Evolutionary conservation across 2,797 vertebrate species (phyloP).

Genomic region (Perodicticus potto): DNA sequence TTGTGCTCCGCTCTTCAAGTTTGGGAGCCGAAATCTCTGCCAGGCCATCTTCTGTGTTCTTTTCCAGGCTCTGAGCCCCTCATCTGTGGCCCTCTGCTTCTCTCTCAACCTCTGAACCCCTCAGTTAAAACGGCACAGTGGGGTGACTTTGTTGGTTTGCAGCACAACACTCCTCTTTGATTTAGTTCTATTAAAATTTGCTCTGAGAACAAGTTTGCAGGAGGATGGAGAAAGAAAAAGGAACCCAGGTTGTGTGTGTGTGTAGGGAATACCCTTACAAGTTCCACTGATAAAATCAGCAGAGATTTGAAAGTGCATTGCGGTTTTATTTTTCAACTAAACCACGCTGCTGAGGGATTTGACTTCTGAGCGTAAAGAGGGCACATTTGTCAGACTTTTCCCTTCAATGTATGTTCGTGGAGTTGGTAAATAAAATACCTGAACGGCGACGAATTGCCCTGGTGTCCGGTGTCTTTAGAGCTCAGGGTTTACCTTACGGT

Average conservation of each 20-base stretch:
- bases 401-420: background rate
- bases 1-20: conserved; percentile 38
- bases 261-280: background rate
- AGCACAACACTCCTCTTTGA: background rate
- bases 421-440: conserved; percentile 57
- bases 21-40: background rate
- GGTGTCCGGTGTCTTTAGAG: conserved; percentile 33
- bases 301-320: background rate
- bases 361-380: conserved; percentile 5
- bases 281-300: conserved; percentile 41
- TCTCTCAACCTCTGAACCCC: background rate
- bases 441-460: background rate
- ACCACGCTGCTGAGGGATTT: conserved; percentile 8
- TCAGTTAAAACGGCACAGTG: background rate
- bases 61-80: background rate
- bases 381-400: conserved; percentile 46
- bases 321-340: conserved; percentile 54
- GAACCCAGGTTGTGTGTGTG: background rate
- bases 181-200: background rate
- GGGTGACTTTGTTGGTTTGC: background rate
- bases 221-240: background rate
- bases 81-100: background rate
- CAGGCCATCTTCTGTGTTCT: background rate
- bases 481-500: conserved; percentile 23
- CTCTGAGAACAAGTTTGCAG: background rate